These are phyloP conservation scores for Otolemur garnettii DNA, from an alignment of 2,113 vertebrate species.

Conservation along the genomic window DNA sequence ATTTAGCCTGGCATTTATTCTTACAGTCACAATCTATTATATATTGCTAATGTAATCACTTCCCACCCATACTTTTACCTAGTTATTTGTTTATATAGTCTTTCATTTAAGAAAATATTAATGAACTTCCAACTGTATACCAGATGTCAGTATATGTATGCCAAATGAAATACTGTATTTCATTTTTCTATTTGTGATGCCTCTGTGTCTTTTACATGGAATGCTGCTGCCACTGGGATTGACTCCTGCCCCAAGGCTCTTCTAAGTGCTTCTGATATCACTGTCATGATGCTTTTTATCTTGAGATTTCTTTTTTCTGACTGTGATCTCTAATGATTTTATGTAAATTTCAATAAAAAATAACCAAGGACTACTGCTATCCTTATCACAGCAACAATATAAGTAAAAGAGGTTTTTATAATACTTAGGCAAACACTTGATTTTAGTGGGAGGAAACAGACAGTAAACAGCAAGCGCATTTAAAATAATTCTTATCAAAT, in stretches of 20 bases:
- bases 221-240: neutral
- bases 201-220: neutral
- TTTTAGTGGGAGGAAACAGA: too few relatives aligned
- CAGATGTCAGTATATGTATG: neutral
- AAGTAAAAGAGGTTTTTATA: neutral
- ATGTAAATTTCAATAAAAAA: neutral
- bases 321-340: neutral
- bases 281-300: neutral
- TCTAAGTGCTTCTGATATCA: neutral
- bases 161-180: neutral
- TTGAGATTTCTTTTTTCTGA: neutral
- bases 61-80: neutral
- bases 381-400: neutral
- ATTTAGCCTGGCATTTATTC: neutral
- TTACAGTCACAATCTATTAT: neutral
- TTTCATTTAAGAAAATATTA: constrained; percentile 1
- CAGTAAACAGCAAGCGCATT: too few relatives aligned
- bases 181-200: neutral
- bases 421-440: neutral
- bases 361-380: neutral
- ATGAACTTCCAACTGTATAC: neutral
- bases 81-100: constrained; percentile 11
- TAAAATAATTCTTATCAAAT: too few relatives aligned
- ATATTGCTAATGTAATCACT: neutral
- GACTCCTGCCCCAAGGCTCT: neutral